Evolutionary conservation across 2,113 vertebrate genomes (phyloP).

Genomic region (Oreochromis spilurus): DNA sequence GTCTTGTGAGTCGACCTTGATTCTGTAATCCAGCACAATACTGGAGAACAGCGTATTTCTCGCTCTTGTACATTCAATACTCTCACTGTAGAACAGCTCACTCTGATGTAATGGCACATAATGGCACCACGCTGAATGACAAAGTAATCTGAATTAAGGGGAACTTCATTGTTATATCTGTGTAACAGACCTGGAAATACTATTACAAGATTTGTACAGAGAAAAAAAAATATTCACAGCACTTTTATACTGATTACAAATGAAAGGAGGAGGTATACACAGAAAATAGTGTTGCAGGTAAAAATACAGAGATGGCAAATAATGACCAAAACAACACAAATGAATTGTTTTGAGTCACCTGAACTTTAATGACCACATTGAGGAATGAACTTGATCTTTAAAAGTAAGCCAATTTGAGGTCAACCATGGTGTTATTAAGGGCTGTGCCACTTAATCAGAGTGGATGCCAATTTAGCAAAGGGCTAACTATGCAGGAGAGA

Average conservation of each 20-base stretch:
- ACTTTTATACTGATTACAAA: slow-evolving; percentile 2
- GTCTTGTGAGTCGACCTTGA: slow-evolving; percentile 75
- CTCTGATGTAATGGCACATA: slow-evolving; percentile 62
- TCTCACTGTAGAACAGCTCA: slow-evolving; percentile 48
- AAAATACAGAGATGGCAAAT: background rate
- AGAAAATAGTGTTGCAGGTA: background rate
- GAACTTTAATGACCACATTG: slow-evolving; percentile 65
- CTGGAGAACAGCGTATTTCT: slow-evolving; percentile 66
- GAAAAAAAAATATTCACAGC: background rate
- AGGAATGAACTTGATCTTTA: slow-evolving; percentile 77
- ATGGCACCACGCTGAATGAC: slow-evolving; percentile 38
- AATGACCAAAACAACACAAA: background rate
- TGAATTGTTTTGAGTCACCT: slow-evolving; percentile 54
- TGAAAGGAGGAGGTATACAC: background rate
- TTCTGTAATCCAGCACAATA: slow-evolving; percentile 74
- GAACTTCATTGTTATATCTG: slow-evolving; percentile 25
- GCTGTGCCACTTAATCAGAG: slow-evolving; percentile 68
- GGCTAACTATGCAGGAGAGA: slow-evolving; percentile 57
- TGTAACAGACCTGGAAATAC: slow-evolving; percentile 20
- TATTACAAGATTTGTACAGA: slow-evolving; percentile 17
- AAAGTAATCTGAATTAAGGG: slow-evolving; percentile 54
- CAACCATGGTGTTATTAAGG: slow-evolving; percentile 54
- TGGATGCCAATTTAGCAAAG: slow-evolving; percentile 50
- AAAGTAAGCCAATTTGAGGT: slow-evolving; percentile 55
- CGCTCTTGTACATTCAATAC: slow-evolving; percentile 61